Base-by-base conservation (phyloP, 2,113 vertebrate species). In the Cololabis saira region DNA sequence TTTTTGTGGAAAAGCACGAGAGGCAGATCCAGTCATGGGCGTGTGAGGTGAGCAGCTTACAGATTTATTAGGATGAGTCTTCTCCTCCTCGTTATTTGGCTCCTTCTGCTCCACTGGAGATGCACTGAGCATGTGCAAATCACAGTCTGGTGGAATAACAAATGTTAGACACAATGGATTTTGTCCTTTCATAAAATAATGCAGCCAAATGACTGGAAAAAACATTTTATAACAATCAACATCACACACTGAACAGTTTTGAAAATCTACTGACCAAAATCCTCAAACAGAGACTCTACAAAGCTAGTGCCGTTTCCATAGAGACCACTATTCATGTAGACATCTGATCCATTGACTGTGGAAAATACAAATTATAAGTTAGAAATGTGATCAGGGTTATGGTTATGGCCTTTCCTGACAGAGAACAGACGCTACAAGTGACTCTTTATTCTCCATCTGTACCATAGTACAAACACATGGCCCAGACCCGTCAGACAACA, bases 281-380 rank as follows among this genome's bases (percentile, higher is more conserved):
- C 95, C 67, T 99, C 96, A 66, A 99, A 99, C 59, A 99, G 93
- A 13, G 98, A 99, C 84, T 98, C 98, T 67, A 99, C 97, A 2
- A 99, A 99, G 87, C 98, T 99, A 45, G 98, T 98, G 74, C 98
- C 97, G 1, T 97, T 97, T 86, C 95, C 93, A 64, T 97, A 94
- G 50, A 96, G 93, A 0, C 94, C 92, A 0, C 96, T 96, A 92
- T 98, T 99, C 94, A 98, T 93, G 0, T 99, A 98, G 79, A 95
- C 94, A 22, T 95, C 95, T 56, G 92, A 78, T 1, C 95, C 94
- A 61, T 95, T 95, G 60, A 92, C 96, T 98, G 87, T 21, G 80
- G 84, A 68, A 64, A 63, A 66, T 24, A 84, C 18, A 51, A 60
- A 65, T 42, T 27, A 54, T 8, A n/a, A 60, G 19, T 66, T 53